Base-by-base conservation (phyloP, 1,140 invertebrate species). In the Dufourea novaeangliae region DNA sequence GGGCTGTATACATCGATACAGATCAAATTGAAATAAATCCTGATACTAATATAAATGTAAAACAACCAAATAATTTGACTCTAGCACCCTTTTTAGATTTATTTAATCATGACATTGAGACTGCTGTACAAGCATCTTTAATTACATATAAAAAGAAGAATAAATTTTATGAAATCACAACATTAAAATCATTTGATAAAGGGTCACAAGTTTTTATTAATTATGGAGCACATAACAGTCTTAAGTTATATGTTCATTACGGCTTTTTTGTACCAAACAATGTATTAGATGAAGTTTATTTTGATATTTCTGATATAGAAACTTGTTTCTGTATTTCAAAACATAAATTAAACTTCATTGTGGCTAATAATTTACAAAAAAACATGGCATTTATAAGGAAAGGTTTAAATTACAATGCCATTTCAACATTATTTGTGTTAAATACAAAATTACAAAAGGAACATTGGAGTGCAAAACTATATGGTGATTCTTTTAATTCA, bases 1-100 rank as follows among this genome's bases (percentile, higher is more conserved):
- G 97, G 83, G 95, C 95, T 68, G 94, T 97, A 27, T 94, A 94
- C 84, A 92, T 94, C 85, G 91, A 94, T 84, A 73, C 85, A 74
- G 85, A 20, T 20, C 32, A 76, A 0, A 59, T 76, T 39, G 17
- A 89, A 73, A 87, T 86, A 41, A 83, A 90, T 34, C 83, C 82
- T 57, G 84, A 86, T 22, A 84, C 86, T 34, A 17, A 89, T 44
- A 89, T 89, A 66, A 86, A 92, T 37, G 83, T 94, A 73, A 88
- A 86, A 64, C 92, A 93, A 80, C 89, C 93, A 67, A 93, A 95
- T 50, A 93, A 91, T 86, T 90, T 95, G 83, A 96, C 96, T 10
- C 88, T 97, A 22, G 96, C 95, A 56, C 97, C 97, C 3, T 96
- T 95, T 81, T 88, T 97, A 27, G 97, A 97, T 91, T 92, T 97